Evolutionary conservation across 2,113 vertebrate genomes (phyloP), one percentile per base, ranked within the genome.

Genomic region (Microtus montanus): DNA sequence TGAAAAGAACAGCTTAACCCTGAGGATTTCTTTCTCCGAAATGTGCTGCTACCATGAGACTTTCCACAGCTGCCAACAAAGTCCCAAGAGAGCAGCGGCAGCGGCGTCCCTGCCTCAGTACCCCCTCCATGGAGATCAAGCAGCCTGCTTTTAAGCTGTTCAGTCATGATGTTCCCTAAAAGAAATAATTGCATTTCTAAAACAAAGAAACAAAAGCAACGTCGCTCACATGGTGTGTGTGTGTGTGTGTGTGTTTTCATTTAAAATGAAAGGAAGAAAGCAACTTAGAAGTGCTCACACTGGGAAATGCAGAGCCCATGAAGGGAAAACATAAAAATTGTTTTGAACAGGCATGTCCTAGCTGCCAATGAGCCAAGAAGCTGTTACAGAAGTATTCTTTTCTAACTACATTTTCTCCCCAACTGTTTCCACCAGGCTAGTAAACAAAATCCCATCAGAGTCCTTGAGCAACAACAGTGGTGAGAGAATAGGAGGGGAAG

Each of bases 381-480:
- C 88, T 95, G 92, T 97, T 96, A 94, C 92, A 97, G 93, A 97
- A 96, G 84, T 77, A 77, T 97, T 93, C 91, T 96, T 80, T 96
- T 95, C 93, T 92, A 84, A 94, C 68, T 87, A 47, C 20, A 12
- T 66, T 71, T 47, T 61, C 66, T 78, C 77, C 61, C 41, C 89
- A 97, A 93, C 89, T 95, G 70, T 96, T 97, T 95, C 96, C 93
- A 96, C 71, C 85, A 93, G 30, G 93, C 95, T 84, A 92, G 95
- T 93, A 96, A 97, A 96, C 94, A 89, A 95, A 95, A 91, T 54
- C 95, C 83, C 70, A 77, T 44, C 74, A 63, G 93, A 58, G 63
- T 87, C 75, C 70, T 74, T 75, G 82, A 70, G 66, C 73, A 77
- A 82, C 26, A 35, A 49, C 49, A 71, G 33, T 22, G 20, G 54